phyloP scores from a whole-genome alignment of 1,140 invertebrate species.

The Phymastichus coffea region DNA sequence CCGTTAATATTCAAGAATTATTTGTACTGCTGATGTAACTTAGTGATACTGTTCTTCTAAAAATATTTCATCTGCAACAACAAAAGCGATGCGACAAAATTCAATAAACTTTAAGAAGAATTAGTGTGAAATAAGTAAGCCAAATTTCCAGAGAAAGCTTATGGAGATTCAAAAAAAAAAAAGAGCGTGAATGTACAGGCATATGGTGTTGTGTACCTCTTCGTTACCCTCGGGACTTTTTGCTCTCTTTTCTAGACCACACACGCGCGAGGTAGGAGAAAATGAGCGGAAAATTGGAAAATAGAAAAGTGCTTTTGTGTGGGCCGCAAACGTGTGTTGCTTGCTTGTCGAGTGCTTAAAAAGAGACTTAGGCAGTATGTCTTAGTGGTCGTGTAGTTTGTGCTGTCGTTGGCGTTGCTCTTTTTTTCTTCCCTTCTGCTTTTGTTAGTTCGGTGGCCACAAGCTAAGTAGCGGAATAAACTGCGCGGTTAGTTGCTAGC shows the following conservation, averaged over 20 bases:
- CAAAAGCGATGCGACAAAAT: no score
- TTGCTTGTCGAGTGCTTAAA: conserved; percentile 2
- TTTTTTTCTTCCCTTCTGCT: conserved; percentile 10
- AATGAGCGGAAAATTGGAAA: conserved; percentile 29
- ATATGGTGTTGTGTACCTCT: no score
- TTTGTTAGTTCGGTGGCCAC: not conserved
- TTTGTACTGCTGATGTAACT: no score
- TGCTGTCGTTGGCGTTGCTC: not conserved
- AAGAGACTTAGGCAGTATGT: conserved; percentile 11
- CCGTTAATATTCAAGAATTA: no score
- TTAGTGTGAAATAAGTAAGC: no score
- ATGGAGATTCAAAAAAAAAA: no score
- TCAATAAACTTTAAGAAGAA: no score
- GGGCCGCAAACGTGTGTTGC: not conserved
- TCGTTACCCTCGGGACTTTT: not conserved
- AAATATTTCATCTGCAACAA: no score
- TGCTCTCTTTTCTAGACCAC: not conserved
- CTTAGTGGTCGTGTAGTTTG: not conserved
- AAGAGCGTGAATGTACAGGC: no score
- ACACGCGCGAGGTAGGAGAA: not conserved
- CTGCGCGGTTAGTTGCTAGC: conserved; percentile 13
- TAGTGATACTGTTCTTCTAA: no score
- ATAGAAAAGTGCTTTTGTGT: conserved; percentile 24
- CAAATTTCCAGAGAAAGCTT: no score
- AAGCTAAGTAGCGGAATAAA: conserved; percentile 25